Conservation (phyloP, 2,888 invertebrate genomes). For the Mellilla xanthometata region DNA sequence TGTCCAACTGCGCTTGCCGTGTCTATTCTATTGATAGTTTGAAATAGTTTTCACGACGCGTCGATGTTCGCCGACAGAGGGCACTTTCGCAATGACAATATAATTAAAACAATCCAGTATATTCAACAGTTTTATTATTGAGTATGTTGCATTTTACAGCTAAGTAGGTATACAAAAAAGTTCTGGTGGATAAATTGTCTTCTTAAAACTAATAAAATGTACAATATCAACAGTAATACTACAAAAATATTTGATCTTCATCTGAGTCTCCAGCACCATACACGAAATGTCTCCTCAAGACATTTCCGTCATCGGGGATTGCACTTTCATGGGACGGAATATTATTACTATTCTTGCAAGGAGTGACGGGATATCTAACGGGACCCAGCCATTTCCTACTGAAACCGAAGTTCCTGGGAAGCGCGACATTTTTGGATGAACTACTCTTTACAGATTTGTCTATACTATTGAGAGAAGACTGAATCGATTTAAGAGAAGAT, state of each 20-base stretch:
- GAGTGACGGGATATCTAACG: constrained; percentile 85
- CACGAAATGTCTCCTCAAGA: constrained; percentile 69
- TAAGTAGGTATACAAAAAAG: constrained; percentile 8
- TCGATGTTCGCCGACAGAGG: neutral
- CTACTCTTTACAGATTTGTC: constrained; percentile 61
- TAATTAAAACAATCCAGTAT: constrained; percentile 6
- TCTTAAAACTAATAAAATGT: constrained; percentile 24
- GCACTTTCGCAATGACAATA: constrained; percentile 4
- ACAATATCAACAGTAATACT: constrained; percentile 35
- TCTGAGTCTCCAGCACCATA: constrained; percentile 81
- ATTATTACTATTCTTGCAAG: constrained; percentile 76
- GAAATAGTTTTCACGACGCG: neutral
- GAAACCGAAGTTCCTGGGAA: constrained; percentile 83
- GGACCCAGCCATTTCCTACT: constrained; percentile 85
- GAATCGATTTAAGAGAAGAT: constrained; percentile 67
- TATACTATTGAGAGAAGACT: constrained; percentile 64
- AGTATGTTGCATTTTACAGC: constrained; percentile 3
- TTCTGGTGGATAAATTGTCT: constrained; percentile 5
- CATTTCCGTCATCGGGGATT: constrained; percentile 59
- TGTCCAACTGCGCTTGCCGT: constrained; percentile 30
- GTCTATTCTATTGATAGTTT: too few species aligned
- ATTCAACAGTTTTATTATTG: constrained; percentile 1
- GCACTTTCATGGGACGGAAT: constrained; percentile 46
- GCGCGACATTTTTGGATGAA: constrained; percentile 69
- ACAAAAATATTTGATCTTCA: constrained; percentile 86